Evolutionary conservation across 2,888 invertebrate genomes (phyloP), one percentile per base, ranked within the genome.

Genomic region (Oscheius sp.): DNA sequence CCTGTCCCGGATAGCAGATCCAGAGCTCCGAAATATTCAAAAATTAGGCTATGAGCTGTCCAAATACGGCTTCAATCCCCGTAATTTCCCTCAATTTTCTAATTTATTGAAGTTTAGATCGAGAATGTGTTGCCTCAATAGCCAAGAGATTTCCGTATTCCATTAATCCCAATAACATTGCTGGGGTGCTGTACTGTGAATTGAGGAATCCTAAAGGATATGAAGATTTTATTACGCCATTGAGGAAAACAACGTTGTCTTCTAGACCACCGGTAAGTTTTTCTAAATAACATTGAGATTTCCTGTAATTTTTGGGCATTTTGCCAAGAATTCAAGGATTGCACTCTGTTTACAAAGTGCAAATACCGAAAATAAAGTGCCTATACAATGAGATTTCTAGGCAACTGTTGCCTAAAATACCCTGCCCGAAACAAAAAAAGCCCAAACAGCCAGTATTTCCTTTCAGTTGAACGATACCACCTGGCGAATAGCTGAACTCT

Each of bases 31-130:
- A 12, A 29, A 66, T 18, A 7, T 59, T 23, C 72, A 73, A 43
- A 66, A 66, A 45, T 45, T 77, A 12, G 74, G 75, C 45, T 77
- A 71, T 41, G 81, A 81, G 56, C 59, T 74, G 56, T 56, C 66
- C 25, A 81, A 75, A 46, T 81, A 81, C 58, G 81, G 81, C 9
- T 70, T 72, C 13, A 76, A 77, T 75, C 77, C 75, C 2, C 53
- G 79, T 81, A 21, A 72, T 72, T 68, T 49, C 49, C 41, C 9
- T 45, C 45, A 45, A 16, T 12, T 18, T 49, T 21, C 21, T 13
- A 49, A 7, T 18, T 49, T 5, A 7, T 49, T 52, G 9, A 25
- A 55, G 23, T 41, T 53, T 41, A 81, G 81, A 71, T 29, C 61
- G 77, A 29, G 74, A 75, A 23, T 81, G 81, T 49, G 29, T 56